Percentiles rank a stretch among this genome's conserved stretches.
These are phyloP conservation scores for Maniola hyperantus DNA, from an alignment of 2,888 invertebrate species.

Conservation along the genomic window DNA sequence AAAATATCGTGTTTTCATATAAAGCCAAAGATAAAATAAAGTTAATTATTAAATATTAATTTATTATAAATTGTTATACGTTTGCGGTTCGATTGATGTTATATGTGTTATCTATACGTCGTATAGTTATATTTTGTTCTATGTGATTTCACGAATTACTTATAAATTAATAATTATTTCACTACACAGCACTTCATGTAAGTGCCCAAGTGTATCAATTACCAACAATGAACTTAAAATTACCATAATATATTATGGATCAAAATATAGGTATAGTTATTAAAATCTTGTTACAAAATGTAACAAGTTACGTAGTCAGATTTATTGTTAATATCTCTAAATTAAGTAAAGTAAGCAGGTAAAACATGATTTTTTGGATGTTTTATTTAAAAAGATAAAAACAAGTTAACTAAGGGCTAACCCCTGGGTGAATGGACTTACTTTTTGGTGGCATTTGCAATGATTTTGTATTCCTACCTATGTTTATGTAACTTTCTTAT, in stretches of 20 bases:
- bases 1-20: constrained; percentile 91
- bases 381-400: background rate
- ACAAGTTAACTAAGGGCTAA: background rate
- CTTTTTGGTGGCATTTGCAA: background rate
- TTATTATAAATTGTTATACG: constrained; percentile 15
- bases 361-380: background rate
- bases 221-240: background rate
- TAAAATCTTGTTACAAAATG: constrained; percentile 1
- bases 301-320: background rate
- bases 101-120: constrained; percentile 2
- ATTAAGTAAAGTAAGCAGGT: no score
- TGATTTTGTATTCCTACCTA: constrained; percentile 2
- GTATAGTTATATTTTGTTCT: background rate
- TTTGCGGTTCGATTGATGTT: constrained; percentile 4
- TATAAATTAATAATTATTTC: background rate
- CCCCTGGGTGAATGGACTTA: background rate
- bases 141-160: constrained; percentile 2
- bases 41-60: constrained; percentile 15
- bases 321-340: background rate
- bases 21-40: constrained; percentile 71
- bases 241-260: background rate
- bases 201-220: constrained; percentile 1
- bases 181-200: background rate
- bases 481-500: constrained; percentile 5
- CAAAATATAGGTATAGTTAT: background rate